Base-by-base conservation (phyloP, 2,888 invertebrate genomes). In the Caenorhabditis wallacei region DNA sequence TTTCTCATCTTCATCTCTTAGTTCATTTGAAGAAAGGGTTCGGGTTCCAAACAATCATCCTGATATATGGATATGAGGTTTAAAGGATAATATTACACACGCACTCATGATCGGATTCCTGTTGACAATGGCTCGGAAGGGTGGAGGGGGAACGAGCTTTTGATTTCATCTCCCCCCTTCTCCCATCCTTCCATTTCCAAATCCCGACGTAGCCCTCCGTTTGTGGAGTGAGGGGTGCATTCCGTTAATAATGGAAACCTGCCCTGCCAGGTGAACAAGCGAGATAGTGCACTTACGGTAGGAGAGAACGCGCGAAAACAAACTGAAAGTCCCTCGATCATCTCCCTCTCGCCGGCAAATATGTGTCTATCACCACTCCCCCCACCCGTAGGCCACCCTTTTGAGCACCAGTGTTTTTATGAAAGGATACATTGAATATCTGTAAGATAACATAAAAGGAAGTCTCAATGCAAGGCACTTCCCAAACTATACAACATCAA, bases 161-260 rank as follows among this genome's bases (percentile, higher is more conserved):
- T 72, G 71, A 72, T 80, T 59, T 64, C 48, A 26, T 61, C 53
- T 22, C 20, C 13, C 30, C 22, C 8, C 48, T 40, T 13, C 40
- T n/a, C 54, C 30, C 11, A 26, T 2, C 30, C 13, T 24, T 20
- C 40, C 16, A 48, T 66, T 40, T 26, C 51, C 48, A 78, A 70
- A 79, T 79, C 71, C 63, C 69, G 68, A 48, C 61, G 57, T 56
- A 74, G 64, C 74, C 63, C 16, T 53, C 68, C 78, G 69, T 78
- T 69, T 78, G 78, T 69, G 78, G 69, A 78, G 69, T 43, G 69
- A 54, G 76, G 46, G 46, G 76, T 76, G 76, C 76, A 76, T 68
- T 76, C 68, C 76, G 76, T 76, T 76, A 76, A 76, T 76, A 76
- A 76, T 76, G 68, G 53, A 69, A 76, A 78, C 69, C 69, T 69